Base-by-base conservation (phyloP, 2,113 vertebrate species). In the Pongo abelii region DNA sequence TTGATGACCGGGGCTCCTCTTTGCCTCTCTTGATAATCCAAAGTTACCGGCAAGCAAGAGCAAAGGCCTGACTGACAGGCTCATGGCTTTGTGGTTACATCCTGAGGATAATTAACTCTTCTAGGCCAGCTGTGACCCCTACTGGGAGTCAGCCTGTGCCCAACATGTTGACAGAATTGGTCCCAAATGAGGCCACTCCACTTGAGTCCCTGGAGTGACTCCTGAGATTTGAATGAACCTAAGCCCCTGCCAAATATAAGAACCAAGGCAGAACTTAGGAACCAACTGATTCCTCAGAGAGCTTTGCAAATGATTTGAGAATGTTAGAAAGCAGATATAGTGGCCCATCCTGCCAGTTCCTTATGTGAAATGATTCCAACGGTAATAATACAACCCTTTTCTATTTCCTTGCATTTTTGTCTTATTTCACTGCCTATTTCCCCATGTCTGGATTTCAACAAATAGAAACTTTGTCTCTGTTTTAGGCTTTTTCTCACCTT, bases 101-200 rank as follows among this genome's bases (percentile, higher is more conserved):
- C 46, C 93, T 96, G 72, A 96, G 77, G 64, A 95, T 97, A 97
- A 98, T 96, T 97, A 98, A 93, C 85, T 97, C 72, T 95, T 83
- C 61, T 80, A 84, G 78, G 55, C 91, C 95, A 97, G 89, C 96
- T 98, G 96, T 97, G 96, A 98, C 96, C 87, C 97, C 89, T 97
- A 85, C 89, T 96, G 93, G 57, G 96, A 84, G 57, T 94, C 93
- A 97, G 79, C 46, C 93, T 96, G 94, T 97, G 84, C 84, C 83
- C 87, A 96, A 84, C 72, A 50, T 48, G 74, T 95, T 95, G 92
- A 98, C 80, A 97, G 95, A 92, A 81, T 72, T 94, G 67, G 38
- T 69, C 95, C 86, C 84, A 97, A 96, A 96, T 93, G 84, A 97
- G 27, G 75, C 87, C 46, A 87, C 83, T 93, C 27, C 48, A 92